Conservation (phyloP, 2,797 vertebrate genomes). For the Ctenopoma multispine region DNA sequence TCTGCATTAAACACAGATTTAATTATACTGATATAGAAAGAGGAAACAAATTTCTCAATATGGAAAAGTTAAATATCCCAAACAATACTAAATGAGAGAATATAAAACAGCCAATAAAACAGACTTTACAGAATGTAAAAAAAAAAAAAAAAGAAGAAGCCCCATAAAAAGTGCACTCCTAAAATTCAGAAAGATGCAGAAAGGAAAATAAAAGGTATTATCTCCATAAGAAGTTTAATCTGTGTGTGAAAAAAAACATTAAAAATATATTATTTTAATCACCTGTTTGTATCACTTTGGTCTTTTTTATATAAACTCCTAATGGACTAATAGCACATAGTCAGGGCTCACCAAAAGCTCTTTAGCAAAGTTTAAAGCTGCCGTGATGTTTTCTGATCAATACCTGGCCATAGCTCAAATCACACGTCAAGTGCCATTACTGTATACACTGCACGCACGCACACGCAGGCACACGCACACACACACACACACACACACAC, state of each 20-base stretch:
- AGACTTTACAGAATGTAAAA: not conserved
- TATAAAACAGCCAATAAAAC: not conserved
- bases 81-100: not conserved
- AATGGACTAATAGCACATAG: slow-evolving; percentile 69
- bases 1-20: not conserved
- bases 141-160: too few relatives aligned
- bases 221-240: not conserved
- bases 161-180: too few relatives aligned
- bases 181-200: not conserved
- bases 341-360: slow-evolving; percentile 75
- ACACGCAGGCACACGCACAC: slow-evolving; percentile 30
- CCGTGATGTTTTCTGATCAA: slow-evolving; percentile 75
- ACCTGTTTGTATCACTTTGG: slow-evolving; percentile 9
- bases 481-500: slow-evolving; percentile 36
- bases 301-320: slow-evolving; percentile 55
- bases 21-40: not conserved
- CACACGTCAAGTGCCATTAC: slow-evolving; percentile 71
- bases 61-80: not conserved
- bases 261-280: not conserved
- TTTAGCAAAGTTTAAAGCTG: slow-evolving; percentile 77
- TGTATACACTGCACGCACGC: slow-evolving; percentile 42
- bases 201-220: not conserved
- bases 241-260: slow-evolving; percentile 5
- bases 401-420: slow-evolving; percentile 79
- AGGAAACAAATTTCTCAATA: not conserved